Percentiles rank a stretch among this genome's conserved stretches.
Conservation (phyloP, 2,113 vertebrate genomes). For the Boleophthalmus pectinirostris region DNA sequence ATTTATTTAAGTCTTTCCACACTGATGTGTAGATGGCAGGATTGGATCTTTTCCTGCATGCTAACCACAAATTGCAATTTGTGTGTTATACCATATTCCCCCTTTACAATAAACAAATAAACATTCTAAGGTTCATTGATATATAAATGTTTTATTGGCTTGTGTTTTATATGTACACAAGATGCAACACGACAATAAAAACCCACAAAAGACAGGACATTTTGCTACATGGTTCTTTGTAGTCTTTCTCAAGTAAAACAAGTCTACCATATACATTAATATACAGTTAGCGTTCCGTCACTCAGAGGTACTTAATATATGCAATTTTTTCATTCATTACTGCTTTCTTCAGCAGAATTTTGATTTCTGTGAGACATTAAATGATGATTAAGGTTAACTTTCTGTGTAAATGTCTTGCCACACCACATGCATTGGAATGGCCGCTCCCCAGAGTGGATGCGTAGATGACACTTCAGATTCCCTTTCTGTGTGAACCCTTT, state of each 20-base stretch:
- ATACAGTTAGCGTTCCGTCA: neutral
- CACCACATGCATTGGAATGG: constrained; percentile 65
- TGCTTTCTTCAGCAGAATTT: constrained; percentile 7
- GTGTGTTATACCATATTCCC: constrained; percentile 4
- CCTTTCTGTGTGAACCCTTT: constrained; percentile 72
- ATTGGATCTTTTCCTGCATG: constrained; percentile 14
- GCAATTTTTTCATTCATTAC: neutral
- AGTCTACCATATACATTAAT: neutral
- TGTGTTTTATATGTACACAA: constrained; percentile 1
- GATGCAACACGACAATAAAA: constrained; percentile 8
- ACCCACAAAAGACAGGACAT: neutral
- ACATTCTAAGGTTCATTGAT: constrained; percentile 19
- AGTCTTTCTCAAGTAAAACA: neutral
- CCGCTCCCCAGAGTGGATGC: constrained; percentile 69
- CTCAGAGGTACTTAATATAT: neutral
- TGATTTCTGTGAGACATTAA: constrained; percentile 51
- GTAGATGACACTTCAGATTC: constrained; percentile 69
- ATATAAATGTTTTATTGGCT: constrained; percentile 40
- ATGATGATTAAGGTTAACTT: constrained; percentile 69
- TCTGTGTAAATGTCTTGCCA: constrained; percentile 67
- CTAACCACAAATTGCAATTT: constrained; percentile 4
- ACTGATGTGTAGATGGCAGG: neutral
- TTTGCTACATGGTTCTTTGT: constrained; percentile 9
- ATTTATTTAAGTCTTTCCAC: neutral
- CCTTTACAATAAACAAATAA: constrained; percentile 10